Base-by-base conservation (phyloP, 2,888 invertebrate species). In the Lobophora halterata region DNA sequence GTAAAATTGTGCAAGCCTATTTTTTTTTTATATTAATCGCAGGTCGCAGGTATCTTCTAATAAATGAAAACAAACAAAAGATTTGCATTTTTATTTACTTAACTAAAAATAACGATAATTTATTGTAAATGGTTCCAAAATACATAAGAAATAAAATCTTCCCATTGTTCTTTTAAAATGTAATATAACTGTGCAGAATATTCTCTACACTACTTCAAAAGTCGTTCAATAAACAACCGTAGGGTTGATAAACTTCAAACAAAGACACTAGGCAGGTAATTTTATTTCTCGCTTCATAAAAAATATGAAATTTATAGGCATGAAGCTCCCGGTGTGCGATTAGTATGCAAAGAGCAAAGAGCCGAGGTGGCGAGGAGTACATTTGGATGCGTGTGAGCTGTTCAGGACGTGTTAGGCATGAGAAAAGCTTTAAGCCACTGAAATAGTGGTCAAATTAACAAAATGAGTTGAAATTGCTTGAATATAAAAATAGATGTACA, bases 311-410 rank as follows among this genome's bases (percentile, higher is more conserved):
- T 61, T 61, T 59, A 61, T 60, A 55, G 55, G 50, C 55, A 49
- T 46, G 44, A 49, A 49, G 49, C 52, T 55, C 52, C 38, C 34
- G 39, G 41, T 40, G 41, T 30, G 14, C 46, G 41, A 76, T 86
- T 83, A 78, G 80, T 83, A 86, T 86, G 79, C 85, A 74, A 72
- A 70, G 32, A 27, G 18, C 14, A 12, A 59, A 71, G 58, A 65
- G 66, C 57, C 57, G 65, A 62, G 43, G 58, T 52, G 49, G 58
- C 61, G 77, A 85, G 69, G 58, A 68, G 56, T 52, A 61, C 57
- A 82, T 86, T 85, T 67, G 46, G 64, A 83, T 85, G 83, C 86
- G 70, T 53, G 52, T 47, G 49, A 61, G 70, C 66, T 57, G 42
- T 49, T 38, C 8, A 7, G 36, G 34, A 76, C 79, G 79, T 76